Evolutionary conservation across 2,888 invertebrate genomes (phyloP), one percentile per base, ranked within the genome.

Genomic region (Cepaea hortensis): DNA sequence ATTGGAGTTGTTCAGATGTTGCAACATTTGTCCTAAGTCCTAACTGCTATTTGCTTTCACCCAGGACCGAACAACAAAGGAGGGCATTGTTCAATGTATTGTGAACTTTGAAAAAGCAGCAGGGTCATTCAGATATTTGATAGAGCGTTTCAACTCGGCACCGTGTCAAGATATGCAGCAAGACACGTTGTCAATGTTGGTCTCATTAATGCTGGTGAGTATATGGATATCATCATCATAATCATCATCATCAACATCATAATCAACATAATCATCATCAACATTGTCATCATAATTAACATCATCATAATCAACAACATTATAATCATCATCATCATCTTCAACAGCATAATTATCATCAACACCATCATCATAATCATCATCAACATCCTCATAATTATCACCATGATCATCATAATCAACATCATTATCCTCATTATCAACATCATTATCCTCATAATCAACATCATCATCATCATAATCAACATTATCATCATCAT

Each of bases 71-170:
- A 92, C 91, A 84, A 93, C 90, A n/a, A 90, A 92, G 46, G 90
- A 92, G 4, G 98, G 98, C 0, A 95, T 98, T 88, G 97, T 98
- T 93, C 96, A 97, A 50, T 97, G 98, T 0, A 97, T 98, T 81
- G 98, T 98, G 94, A 97, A 97, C 93, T 97, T 98, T 93, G 96
- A 98, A 85, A 96, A 97, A 85, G 97, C 98, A 0, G 98, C 98
- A 1, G 98, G 98, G 3, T 97, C 98, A 3, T 97, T 98, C 91
- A 96, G 97, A 50, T 98, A 98, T 95, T 97, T 99, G 89, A 97
- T 97, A 94, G 98, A 98, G 94, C 98, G 98, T 94, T 99, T 98
- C 95, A 98, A 98, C 85, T 98, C 98, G 95, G 98, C 98, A 4
- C 98, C 98, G 0, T 98, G 98, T 82, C 98, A 98, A 96, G 98